Conservation (phyloP, 2,888 invertebrate genomes). For the Pemphredon lugubris region DNA sequence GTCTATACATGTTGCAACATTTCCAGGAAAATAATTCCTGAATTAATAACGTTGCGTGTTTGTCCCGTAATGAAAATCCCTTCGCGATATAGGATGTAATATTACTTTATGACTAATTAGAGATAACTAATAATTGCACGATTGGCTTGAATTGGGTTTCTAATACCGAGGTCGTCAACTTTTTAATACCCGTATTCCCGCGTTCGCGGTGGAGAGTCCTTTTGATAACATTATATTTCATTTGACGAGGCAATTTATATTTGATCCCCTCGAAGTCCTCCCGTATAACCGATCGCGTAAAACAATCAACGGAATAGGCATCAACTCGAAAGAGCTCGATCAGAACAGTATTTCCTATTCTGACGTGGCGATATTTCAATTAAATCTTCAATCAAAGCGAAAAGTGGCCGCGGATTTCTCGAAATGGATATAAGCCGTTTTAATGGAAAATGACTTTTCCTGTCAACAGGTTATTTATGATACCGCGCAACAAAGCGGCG, state of each 20-base stretch:
- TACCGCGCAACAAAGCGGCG: not conserved
- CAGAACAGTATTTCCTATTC: slow-evolving; percentile 15
- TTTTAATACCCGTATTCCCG: too few species aligned
- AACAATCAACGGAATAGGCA: slow-evolving; percentile 38
- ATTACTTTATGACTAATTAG: too few species aligned
- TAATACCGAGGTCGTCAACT: too few species aligned
- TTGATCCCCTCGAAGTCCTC: slow-evolving; percentile 22
- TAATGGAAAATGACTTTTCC: slow-evolving; percentile 53
- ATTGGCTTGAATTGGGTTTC: too few species aligned
- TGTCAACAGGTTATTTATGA: not conserved
- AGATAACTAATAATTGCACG: too few species aligned
- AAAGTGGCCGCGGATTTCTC: slow-evolving; percentile 19
- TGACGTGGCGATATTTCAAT: slow-evolving; percentile 46
- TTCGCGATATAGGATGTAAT: not conserved
- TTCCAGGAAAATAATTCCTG: too few species aligned
- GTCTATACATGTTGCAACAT: too few species aligned
- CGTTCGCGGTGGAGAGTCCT: not conserved
- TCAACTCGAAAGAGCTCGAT: slow-evolving; percentile 22
- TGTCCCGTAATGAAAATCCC: too few species aligned
- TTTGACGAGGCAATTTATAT: slow-evolving; percentile 14
- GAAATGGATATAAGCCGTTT: slow-evolving; percentile 27
- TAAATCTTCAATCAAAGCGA: slow-evolving; percentile 44
- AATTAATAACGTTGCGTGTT: too few species aligned
- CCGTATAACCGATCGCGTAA: slow-evolving; percentile 39
- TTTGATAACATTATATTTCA: not conserved